Evolutionary conservation across 1,140 invertebrate species (phyloP).

Genomic region (Platyura marginata): DNA sequence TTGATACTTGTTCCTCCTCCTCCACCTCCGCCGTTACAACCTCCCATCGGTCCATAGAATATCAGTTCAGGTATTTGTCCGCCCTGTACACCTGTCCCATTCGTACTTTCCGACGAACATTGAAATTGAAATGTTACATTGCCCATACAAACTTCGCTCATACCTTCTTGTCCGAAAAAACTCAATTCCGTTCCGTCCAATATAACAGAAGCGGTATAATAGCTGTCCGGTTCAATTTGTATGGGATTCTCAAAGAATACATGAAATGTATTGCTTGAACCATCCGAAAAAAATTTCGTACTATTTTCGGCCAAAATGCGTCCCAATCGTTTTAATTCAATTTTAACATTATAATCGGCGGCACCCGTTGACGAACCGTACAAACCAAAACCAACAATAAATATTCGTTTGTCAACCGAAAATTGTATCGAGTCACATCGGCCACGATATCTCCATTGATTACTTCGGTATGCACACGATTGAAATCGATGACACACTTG

Average conservation of each 20-base stretch:
- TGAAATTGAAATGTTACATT: slow-evolving; percentile 87
- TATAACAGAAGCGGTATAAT: slow-evolving; percentile 78
- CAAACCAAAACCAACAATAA: slow-evolving; percentile 79
- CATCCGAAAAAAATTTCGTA: slow-evolving; percentile 84
- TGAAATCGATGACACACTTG: slow-evolving; percentile 89
- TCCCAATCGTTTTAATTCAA: slow-evolving; percentile 72
- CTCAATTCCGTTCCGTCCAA: slow-evolving; percentile 79
- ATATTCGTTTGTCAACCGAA: slow-evolving; percentile 79
- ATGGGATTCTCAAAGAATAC: slow-evolving; percentile 87
- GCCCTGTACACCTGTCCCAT: slow-evolving; percentile 84
- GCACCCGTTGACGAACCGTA: slow-evolving; percentile 85
- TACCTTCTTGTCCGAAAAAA: slow-evolving; percentile 89
- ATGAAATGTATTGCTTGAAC: slow-evolving; percentile 83
- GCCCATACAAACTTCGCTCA: slow-evolving; percentile 76
- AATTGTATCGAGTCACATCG: slow-evolving; percentile 86
- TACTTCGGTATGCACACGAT: slow-evolving; percentile 87
- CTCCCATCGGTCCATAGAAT: slow-evolving; percentile 62
- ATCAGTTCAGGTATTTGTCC: slow-evolving; percentile 88
- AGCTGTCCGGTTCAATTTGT: slow-evolving; percentile 76
- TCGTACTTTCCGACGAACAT: slow-evolving; percentile 83
- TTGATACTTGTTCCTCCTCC: no score
- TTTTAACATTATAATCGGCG: slow-evolving; percentile 78
- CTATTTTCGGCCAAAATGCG: slow-evolving; percentile 73
- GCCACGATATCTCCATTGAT: slow-evolving; percentile 86
- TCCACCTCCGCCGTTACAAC: no score